Base-by-base conservation (phyloP, 2,797 vertebrate genomes). In the Mergus octosetaceus region DNA sequence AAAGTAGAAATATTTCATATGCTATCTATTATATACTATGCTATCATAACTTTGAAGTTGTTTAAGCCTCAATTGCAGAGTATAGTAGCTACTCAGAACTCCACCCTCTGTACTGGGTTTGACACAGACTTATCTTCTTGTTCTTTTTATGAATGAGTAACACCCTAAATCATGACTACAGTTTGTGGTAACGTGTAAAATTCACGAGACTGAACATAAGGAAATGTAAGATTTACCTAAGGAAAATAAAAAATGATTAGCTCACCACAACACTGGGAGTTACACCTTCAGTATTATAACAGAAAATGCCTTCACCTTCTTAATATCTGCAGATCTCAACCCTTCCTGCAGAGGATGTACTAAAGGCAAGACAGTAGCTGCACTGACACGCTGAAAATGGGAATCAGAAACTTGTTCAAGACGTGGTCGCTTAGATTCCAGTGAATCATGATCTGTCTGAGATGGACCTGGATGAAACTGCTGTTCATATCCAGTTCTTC, bases 381-480 rank as follows among this genome's bases (percentile, higher is more conserved):
- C 97, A 82, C 98, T 96, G 68, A 98, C 98, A 73, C 99, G 98
- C 86, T 98, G 95, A 95, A 99, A 99, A 95, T 99, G 99, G 71
- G 97, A 93, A 90, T 99, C 99, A 6, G 98, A 97, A 78, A 99
- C 92, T n/a, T 98, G 98, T 36, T 99, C 99, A 93, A 99, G 98
- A 85, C 99, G 99, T 47, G 99, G 98, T 68, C 99, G 98, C 97
- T 99, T 99, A 13, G 98, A 94, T 56, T 99, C 99, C 98, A 99
- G 87, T 47, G 97, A 97, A 64, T 99, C 99, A 74, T 99, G 99
- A 68, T 99, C 99, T 32, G 97, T 71, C 85, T 99, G 98, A 71
- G 98, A 95, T 22, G 98, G 95, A 85, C 98, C 92, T 49, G 98
- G 97, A 96, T 99, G 98, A 96, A 99, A 99, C 95, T 98, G 98